Base-by-base conservation (phyloP, 64 coral and sea anemone species). In the Montipora efflorescens region DNA sequence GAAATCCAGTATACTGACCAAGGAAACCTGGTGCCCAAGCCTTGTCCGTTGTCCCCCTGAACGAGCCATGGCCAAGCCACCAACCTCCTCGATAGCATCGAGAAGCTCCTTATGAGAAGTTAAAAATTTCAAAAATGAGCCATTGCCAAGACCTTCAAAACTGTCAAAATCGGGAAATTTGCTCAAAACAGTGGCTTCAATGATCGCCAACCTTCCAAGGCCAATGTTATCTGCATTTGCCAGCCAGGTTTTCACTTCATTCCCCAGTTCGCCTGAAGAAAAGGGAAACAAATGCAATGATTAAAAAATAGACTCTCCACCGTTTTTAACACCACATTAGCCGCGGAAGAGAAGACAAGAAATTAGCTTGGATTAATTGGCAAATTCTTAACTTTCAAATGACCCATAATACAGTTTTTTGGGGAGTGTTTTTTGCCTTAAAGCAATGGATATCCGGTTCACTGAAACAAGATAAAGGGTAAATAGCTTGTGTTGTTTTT, bases 61-160 rank as follows among this genome's bases (percentile, higher is more conserved):
- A 44, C 36, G 50, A 28, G 18, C 45, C 68, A 71, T 5, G 68
- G 68, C 5, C 62, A 86, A 18, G 14, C 90, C 79, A 77, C 90
- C 45, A 66, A 77, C 84, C 21, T 95, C 55, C 78, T 95, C 83
- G 3, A 87, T 70, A 4, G 76, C 67, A 23, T 76, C 77, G 1
- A 13, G 48, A 59, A 98, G 59, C 43, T 98, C 93, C 44, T 95
- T 90, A 66, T 98, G 78, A 16, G 83, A 62, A 7, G 87, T 76
- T 14, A 98, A 52, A 74, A 98, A 98, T 59, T 93, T 86, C 64
- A 98, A 49, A 47, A 95, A 98, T 50, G 93, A 73, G 50, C 96
- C 96, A 75, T 93, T 80, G 77, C 96, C 96, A 23, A 98, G 75
- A 1, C 76, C 87, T 59, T 76, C 79, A 77, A 98, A 98, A 58